Evolutionary conservation across 2,888 invertebrate genomes (phyloP), one percentile per base, ranked within the genome.

Genomic region (Drosophila infuscata): DNA sequence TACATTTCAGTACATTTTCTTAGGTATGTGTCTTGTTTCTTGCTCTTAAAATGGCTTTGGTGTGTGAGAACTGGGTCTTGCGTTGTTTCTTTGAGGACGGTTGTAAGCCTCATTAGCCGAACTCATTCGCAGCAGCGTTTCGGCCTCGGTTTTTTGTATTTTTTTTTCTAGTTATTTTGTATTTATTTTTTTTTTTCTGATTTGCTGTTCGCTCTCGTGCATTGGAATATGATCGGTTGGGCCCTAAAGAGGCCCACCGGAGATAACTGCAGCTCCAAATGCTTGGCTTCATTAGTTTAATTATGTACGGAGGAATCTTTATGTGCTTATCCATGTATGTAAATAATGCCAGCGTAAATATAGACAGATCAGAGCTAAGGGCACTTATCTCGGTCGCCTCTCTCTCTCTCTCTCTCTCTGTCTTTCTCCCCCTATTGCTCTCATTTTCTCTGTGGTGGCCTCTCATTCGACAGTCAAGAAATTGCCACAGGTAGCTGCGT

Each of bases 61-160:
- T 78, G 90, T 90, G 87, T 87, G 87, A 89, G 87, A 87, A 87
- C 89, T 87, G 89, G 87, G 87, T 87, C 87, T 90, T 70, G 38
- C 67, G 82, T 80, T 80, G 70, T 87, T 75, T 83, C 82, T 89
- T 83, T 75, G 72, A 61, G 62, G 73, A 77, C 81, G 78, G 57
- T 67, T 70, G 84, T 79, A 87, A 86, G 81, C 76, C 90, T 87
- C 90, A 90, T 87, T 90, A 87, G 82, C 79, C 83, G 87, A 90
- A 74, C 66, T 49, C 67, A 75, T 54, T 56, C 71, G 74, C 63
- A 58, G 57, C 61, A 56, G 48, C 52, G 36, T 43, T 54, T 51
- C 53, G 35, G 58, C 63, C 54, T 68, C 63, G 60, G 9, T 9
- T 48, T 35, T 52, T 36, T 43, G 11, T 43, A 25, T 20, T n/a